Conservation (phyloP, 2,113 vertebrate species). For the Cebus imitator region DNA sequence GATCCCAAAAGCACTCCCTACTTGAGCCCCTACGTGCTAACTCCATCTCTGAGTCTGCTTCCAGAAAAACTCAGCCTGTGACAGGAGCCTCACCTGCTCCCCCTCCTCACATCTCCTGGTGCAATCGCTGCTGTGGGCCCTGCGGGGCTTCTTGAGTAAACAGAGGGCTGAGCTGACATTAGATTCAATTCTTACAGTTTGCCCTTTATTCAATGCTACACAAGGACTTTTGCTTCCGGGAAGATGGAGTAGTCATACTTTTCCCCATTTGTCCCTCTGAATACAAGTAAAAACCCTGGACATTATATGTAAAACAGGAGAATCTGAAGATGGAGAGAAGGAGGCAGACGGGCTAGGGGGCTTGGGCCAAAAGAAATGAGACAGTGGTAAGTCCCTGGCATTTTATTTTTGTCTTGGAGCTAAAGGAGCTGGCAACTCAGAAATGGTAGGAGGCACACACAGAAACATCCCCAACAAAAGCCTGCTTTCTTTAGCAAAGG, state of each 20-base stretch:
- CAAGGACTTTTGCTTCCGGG: background rate
- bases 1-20: background rate
- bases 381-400: background rate
- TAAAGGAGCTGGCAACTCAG: background rate
- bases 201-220: background rate
- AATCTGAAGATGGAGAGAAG: background rate
- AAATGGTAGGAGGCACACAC: background rate
- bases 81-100: background rate
- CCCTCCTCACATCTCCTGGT: background rate
- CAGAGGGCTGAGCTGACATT: background rate
- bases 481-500: background rate
- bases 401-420: background rate
- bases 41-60: background rate
- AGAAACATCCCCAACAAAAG: background rate
- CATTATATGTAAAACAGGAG: background rate
- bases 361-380: background rate
- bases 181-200: background rate
- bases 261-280: background rate
- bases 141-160: background rate
- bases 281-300: background rate
- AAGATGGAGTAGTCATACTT: background rate
- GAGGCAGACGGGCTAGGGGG: background rate
- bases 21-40: background rate
- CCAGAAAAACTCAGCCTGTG: background rate
- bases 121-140: background rate